phyloP scores from a whole-genome alignment of 2,113 vertebrate genomes.

The Melanocharis versteri region DNA sequence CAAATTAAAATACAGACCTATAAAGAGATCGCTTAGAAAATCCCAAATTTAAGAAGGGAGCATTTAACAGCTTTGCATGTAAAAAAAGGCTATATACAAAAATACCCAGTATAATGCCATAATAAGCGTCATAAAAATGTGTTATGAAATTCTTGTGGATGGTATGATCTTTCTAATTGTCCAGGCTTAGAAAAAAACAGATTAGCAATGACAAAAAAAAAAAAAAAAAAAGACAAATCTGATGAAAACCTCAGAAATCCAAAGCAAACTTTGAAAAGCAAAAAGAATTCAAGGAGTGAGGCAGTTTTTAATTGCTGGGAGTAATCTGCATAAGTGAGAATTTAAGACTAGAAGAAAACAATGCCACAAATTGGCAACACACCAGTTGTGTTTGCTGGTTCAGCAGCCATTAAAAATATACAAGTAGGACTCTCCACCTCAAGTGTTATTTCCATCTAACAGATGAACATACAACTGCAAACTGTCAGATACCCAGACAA shows the following conservation, averaged over 20 bases:
- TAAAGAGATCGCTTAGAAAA: conserved; percentile 3
- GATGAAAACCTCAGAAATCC: not conserved
- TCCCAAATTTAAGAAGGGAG: not conserved
- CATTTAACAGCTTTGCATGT: not conserved
- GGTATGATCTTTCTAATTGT: not conserved
- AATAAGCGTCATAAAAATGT: not conserved
- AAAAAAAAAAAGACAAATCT: not conserved
- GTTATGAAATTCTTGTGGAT: not conserved
- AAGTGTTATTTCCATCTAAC: not conserved
- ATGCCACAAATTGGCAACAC: not conserved
- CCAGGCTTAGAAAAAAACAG: not conserved
- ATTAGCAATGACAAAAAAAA: not conserved
- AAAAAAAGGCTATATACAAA: not conserved
- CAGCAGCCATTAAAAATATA: not conserved
- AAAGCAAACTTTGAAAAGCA: not conserved
- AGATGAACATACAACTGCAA: not conserved
- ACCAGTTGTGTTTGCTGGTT: not conserved
- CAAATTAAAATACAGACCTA: not conserved
- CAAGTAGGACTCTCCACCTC: not conserved
- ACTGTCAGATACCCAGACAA: not conserved
- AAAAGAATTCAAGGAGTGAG: not conserved
- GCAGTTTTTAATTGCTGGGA: not conserved
- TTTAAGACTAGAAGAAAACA: not conserved
- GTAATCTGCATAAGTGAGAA: not conserved
- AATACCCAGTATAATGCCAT: not conserved